Evolutionary conservation across 2,113 vertebrate species (phyloP), one percentile per base, ranked within the genome.

Genomic region (Nesogale talazaci): DNA sequence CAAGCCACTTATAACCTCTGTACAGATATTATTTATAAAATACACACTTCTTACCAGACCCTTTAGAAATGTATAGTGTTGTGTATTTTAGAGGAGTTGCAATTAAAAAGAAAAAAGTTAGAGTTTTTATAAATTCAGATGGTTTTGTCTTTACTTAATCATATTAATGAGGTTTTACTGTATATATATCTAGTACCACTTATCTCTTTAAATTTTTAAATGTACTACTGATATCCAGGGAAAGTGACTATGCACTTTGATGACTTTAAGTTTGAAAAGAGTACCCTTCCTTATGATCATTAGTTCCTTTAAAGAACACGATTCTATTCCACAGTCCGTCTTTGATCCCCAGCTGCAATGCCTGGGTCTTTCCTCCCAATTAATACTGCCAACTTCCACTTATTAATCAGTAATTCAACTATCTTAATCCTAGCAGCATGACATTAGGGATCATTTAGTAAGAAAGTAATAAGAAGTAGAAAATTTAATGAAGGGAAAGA

Each of bases 401-500:
- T 36, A 83, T 56, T 78, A 56, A 72, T 78, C 17, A 74, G 70
- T 25, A 29, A 75, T 79, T 92, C 34, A 72, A 74, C 63, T 74
- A 6, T 79, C 79, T 83, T 1, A 11, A 74, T 89, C 27, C 70
- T 67, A 90, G 38, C 42, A 69, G 23, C 61, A 67, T 57, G 19
- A 74, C 34, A 27, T 82, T 16, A 83, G 34, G 29, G 9, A 42
- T 29, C 29, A 72, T 72, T 65, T 25, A 46, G 56, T 77, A 69
- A 86, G 56, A 59, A 87, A 67, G 17, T 87, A 69, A 82, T 89
- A 81, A 84, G 42, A 86, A 84, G 22, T 38, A 20, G 17, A 59
- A 61, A 80, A 69, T 83, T 80, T 87, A 80, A 84, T 83, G 59
- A 75, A 78, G 46, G 76, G 46, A 95, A 88, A 34, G 20, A 57